Base-by-base conservation (phyloP, 2,113 vertebrate species). In the Sturnira hondurensis region DNA sequence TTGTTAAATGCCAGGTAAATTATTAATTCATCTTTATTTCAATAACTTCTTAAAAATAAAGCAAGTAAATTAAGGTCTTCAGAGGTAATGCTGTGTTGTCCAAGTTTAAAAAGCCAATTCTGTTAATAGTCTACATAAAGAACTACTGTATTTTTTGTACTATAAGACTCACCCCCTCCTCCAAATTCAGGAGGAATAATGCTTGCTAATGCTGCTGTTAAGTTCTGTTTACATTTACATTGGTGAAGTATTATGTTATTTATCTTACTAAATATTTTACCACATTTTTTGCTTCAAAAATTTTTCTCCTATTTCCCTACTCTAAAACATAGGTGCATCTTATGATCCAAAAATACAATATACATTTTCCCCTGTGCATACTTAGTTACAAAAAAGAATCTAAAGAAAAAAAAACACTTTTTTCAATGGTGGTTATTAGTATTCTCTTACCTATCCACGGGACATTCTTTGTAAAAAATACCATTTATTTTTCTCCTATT, bases 31-130 rank as follows among this genome's bases (percentile, higher is more conserved):
- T 28, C 77, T 71, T 13, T 58, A 84, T 67, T 47, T 33, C 63
- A 84, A 88, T 58, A 93, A 56, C 19, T 87, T 67, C 1, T 80
- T 90, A 50, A 78, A 87, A 54, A 22, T 22, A 77, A 91, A 77
- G 26, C 20, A 87, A 65, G 31, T 41, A 74, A 76, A 83, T n/a
- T 63, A 83, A 76, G 7, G 5, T 80, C 22, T 89, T 52, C 6
- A 28, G 20, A 83, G 22, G 10, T 24, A 91, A 38, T 50, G 3
- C 54, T 73, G 28, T 70, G 56, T 80, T 68, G 0, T 65, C 14
- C 28, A 89, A 80, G 91, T 78, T 82, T 45, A 22, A 95, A 89
- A 93, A n/a, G 2, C 9, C 36, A 90, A 4, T 63, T 85, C 7
- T 65, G 12, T 38, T 11, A n/a, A n/a, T 45, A 36, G 1, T 61